Percentiles rank a stretch among this genome's conserved stretches.
phyloP scores from a whole-genome alignment of 2,888 invertebrate genomes.

The Brachylomia viminalis region DNA sequence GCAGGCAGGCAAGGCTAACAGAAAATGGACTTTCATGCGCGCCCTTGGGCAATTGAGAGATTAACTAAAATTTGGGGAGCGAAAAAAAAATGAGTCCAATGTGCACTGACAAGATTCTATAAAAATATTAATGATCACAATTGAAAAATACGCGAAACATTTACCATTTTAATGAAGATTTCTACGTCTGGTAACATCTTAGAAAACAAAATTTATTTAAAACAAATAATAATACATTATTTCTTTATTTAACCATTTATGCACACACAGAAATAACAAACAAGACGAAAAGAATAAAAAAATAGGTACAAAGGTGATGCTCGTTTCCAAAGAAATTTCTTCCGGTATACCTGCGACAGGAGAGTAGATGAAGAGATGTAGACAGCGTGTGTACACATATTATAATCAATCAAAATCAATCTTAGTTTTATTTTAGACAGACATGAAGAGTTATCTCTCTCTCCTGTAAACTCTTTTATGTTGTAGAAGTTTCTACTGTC shows the following conservation, averaged over 20 bases:
- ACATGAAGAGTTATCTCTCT: no score
- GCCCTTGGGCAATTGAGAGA: neutral
- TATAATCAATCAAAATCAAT: no score
- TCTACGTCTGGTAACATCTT: neutral
- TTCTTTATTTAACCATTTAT: no score
- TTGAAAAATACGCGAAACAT: neutral
- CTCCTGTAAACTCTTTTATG: constrained; percentile 4
- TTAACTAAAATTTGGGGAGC: neutral
- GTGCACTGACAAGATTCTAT: neutral
- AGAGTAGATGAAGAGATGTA: no score
- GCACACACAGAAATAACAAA: no score
- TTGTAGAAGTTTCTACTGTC: neutral
- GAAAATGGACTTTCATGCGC: constrained; percentile 7
- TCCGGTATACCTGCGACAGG: no score
- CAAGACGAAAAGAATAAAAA: no score
- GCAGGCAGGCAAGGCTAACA: neutral
- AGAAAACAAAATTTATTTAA: neutral
- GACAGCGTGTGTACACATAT: no score
- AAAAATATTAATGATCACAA: neutral
- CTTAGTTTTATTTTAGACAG: neutral
- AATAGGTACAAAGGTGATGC: no score
- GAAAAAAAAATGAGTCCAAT: neutral
- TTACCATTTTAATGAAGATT: neutral
- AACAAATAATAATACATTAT: neutral
- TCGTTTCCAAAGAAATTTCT: no score